Conservation (phyloP, 1,140 invertebrate species). For the Stegodyphus mimosarum region DNA sequence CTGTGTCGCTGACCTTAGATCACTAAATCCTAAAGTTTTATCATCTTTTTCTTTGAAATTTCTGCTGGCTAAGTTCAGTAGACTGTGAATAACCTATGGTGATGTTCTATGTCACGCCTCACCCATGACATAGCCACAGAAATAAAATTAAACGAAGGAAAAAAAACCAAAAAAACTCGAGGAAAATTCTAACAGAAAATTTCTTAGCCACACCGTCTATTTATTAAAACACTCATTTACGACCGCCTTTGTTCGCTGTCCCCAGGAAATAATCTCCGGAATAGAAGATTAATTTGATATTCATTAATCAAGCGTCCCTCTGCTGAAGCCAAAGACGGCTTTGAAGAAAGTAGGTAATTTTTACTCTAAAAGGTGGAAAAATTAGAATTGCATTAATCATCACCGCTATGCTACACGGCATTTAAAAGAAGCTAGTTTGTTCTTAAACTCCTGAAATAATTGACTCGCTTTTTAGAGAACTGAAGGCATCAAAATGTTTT, state of each 20-base stretch:
- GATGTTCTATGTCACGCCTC: no score
- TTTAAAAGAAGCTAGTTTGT: no score
- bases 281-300: conserved; percentile 40
- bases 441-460: no score
- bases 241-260: conserved; percentile 23
- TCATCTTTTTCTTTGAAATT: conserved; percentile 6
- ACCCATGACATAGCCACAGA: no score
- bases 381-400: conserved; percentile 35
- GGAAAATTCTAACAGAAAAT: background rate
- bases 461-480: no score
- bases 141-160: no score
- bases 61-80: background rate
- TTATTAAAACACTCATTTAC: conserved; percentile 41
- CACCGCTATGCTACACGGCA: background rate
- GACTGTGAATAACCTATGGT: conserved; percentile 6
- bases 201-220: conserved; percentile 13
- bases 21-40: background rate
- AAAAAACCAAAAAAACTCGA: no score
- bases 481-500: no score
- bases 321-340: background rate
- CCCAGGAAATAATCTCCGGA: conserved; percentile 20
- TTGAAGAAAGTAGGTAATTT: conserved; percentile 22
- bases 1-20: background rate
- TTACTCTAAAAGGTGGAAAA: background rate
- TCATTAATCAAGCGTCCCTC: conserved; percentile 20